These are phyloP conservation scores for Eupeodes corollae DNA, from an alignment of 1,140 invertebrate genomes.

Conservation along the genomic window DNA sequence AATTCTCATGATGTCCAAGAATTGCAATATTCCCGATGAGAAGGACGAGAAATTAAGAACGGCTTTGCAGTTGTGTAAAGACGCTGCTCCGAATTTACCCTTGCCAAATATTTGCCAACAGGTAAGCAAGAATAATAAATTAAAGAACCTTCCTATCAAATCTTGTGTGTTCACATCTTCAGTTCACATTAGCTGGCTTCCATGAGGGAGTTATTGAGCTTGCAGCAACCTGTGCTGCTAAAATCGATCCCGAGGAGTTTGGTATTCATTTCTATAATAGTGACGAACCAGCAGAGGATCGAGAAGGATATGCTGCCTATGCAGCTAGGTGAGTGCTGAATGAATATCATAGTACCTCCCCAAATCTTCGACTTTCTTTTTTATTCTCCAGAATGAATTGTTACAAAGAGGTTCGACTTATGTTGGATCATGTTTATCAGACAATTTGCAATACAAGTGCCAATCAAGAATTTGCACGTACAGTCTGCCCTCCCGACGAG, in stretches of 20 bases:
- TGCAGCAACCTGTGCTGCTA: constrained; percentile 68
- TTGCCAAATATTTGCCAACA: constrained; percentile 34
- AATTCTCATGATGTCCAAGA: constrained; percentile 69
- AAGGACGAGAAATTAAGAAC: constrained; percentile 62
- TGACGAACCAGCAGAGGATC: constrained; percentile 67
- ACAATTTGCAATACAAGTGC: constrained; percentile 31
- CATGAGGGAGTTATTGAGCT: constrained; percentile 84
- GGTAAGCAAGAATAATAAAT: neutral
- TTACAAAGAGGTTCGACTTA: constrained; percentile 74
- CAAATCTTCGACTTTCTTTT: neutral
- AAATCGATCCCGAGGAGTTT: constrained; percentile 77
- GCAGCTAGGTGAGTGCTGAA: constrained; percentile 17
- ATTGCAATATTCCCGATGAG: constrained; percentile 52
- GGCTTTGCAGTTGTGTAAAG: constrained; percentile 74
- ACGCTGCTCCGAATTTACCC: constrained; percentile 32
- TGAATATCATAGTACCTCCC: neutral
- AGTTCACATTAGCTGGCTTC: constrained; percentile 64
- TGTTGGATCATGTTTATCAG: constrained; percentile 68
- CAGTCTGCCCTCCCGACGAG: neutral
- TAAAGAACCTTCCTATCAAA: neutral
- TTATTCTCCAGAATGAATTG: constrained; percentile 55
- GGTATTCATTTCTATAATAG: constrained; percentile 83
- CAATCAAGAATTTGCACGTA: constrained; percentile 3
- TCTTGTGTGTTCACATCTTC: constrained; percentile 11
- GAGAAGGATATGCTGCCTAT: constrained; percentile 60